Evolutionary conservation across 2,797 vertebrate genomes (phyloP).

Genomic region (Hippopotamyrus pictus): DNA sequence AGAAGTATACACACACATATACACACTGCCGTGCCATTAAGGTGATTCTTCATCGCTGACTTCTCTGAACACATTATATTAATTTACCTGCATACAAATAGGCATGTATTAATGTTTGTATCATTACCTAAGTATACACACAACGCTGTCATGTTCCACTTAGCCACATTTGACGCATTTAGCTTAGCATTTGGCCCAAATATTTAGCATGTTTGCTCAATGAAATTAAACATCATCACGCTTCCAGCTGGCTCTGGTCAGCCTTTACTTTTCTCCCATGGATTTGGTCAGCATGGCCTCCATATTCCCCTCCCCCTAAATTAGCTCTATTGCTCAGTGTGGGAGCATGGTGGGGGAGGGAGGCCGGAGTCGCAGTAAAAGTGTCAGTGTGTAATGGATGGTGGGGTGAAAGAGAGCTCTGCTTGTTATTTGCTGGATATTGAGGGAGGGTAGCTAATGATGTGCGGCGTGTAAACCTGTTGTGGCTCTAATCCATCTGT

Average conservation of each 20-base stretch:
- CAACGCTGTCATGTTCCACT: neutral
- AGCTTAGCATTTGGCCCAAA: neutral
- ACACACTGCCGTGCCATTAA: neutral
- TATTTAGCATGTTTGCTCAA: constrained; percentile 7
- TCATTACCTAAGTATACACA: neutral
- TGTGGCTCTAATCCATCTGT: constrained; percentile 54
- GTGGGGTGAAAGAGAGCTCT: constrained; percentile 49
- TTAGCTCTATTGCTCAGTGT: constrained; percentile 50
- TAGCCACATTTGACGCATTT: neutral
- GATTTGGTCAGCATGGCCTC: constrained; percentile 12
- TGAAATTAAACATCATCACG: constrained; percentile 1
- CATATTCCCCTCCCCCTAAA: constrained; percentile 30
- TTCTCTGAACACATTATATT: neutral
- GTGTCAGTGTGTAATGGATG: constrained; percentile 64
- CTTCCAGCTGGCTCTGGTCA: constrained; percentile 14
- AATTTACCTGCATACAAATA: neutral
- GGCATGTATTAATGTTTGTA: neutral
- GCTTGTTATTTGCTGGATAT: constrained; percentile 60
- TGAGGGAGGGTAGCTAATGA: constrained; percentile 62
- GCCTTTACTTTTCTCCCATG: neutral
- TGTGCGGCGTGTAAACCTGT: constrained; percentile 57
- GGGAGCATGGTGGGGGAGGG: constrained; percentile 41
- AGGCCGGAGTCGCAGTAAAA: constrained; percentile 56
- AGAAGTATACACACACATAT: neutral
- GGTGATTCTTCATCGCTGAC: neutral